Base-by-base conservation (phyloP, 2,888 invertebrate genomes). In the Lasioglossum morio region DNA sequence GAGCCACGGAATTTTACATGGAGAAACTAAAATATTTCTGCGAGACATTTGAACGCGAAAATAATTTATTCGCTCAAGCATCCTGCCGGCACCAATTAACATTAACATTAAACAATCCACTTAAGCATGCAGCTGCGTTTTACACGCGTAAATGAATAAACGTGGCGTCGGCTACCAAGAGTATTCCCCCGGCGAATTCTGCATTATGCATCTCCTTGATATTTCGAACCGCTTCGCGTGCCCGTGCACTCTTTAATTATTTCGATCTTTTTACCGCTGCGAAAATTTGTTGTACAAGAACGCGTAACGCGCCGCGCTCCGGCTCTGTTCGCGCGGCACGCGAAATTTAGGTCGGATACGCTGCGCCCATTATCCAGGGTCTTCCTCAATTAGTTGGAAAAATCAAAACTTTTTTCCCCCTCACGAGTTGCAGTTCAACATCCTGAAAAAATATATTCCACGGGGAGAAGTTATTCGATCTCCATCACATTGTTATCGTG, bases 51-150 rank as follows among this genome's bases (percentile, higher is more conserved):
- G 34, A 19, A 19, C 34, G 23, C 34, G 23, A 37, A 69, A 34
- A 69, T 69, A 34, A 37, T 37, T 69, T 19, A 37, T 37, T 69
- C 69, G 69, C 8, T 23, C 19, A 8, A 10, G 10, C 37, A 37
- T 69, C 12, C 69, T 19, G 34, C 10, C 27, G 23, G 34, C 69
- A 23, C 19, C 69, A 23, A 37, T 69, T 69, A 69, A 37, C 69
- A 23, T 34, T 34, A 34, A 69, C 23, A 34, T 69, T 37, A 23
- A 23, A 37, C 34, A 30, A 63, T 63, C 63, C 30, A 19, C 34
- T 69, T 69, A 37, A 69, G 8, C 69, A 69, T 37, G 69, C 69
- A 69, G 69, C 69, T 34, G 69, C 69, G 34, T 37, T 34, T 69
- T 23, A 23, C 69, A 34, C 23, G 19, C 34, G 23, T 37, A 23